phyloP scores from a whole-genome alignment of 2,888 invertebrate species.

The Criorhina ranunculi region DNA sequence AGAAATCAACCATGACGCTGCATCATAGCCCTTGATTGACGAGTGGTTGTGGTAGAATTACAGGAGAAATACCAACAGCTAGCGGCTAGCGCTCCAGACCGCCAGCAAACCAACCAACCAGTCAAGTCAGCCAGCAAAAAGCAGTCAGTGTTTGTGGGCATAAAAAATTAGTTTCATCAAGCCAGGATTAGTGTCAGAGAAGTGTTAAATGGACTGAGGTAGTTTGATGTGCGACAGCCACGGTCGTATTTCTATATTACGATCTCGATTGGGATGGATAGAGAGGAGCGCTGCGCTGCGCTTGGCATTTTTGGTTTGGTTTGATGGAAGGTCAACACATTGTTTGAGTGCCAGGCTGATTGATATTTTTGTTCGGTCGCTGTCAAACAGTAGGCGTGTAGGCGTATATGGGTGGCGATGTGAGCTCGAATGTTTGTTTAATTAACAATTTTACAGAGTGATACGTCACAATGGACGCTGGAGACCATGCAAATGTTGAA shows the following conservation, averaged over 20 bases:
- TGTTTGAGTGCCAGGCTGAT: slow-evolving; percentile 75
- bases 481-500: slow-evolving; percentile 4
- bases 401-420: slow-evolving; percentile 52
- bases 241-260: slow-evolving; percentile 76
- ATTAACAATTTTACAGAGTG: slow-evolving; percentile 67
- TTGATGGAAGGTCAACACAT: slow-evolving; percentile 77
- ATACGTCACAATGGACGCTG: slow-evolving; percentile 49
- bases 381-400: slow-evolving; percentile 75
- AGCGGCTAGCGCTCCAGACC: slow-evolving; percentile 37
- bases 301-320: slow-evolving; percentile 58
- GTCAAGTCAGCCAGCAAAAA: slow-evolving; percentile 64
- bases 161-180: slow-evolving; percentile 85
- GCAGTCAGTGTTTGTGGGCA: slow-evolving; percentile 75
- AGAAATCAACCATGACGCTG: slow-evolving; percentile 83
- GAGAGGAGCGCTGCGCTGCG: slow-evolving; percentile 52
- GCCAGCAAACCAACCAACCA: slow-evolving; percentile 8
- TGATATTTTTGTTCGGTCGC: slow-evolving; percentile 74
- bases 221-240: slow-evolving; percentile 76
- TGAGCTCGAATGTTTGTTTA: slow-evolving; percentile 66
- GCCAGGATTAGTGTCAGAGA: slow-evolving; percentile 85
- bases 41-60: slow-evolving; percentile 67
- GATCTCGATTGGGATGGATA: slow-evolving; percentile 58
- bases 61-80: slow-evolving; percentile 63
- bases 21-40: slow-evolving; percentile 80
- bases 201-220: slow-evolving; percentile 85